Evolutionary conservation across 1,140 invertebrate species (phyloP), one percentile per base, ranked within the genome.

Genomic region (Trypoxylus dichotomus): DNA sequence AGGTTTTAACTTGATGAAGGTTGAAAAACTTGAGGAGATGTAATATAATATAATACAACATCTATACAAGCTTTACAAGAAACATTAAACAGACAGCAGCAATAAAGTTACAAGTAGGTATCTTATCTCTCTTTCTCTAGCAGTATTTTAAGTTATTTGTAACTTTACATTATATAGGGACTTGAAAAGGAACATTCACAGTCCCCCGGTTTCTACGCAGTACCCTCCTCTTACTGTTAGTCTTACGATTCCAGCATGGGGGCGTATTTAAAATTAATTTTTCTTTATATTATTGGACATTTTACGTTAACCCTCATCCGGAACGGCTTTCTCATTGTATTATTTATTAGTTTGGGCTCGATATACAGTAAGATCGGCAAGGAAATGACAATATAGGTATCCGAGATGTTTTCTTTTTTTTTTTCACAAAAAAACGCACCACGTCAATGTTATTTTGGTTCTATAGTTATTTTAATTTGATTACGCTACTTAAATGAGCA

Each of bases 201-300:
- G 11, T 47, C 43, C n/a, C n/a, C 43, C 0, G 43, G 11, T 13
- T 19, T 47, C 13, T 47, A 47, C 43, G 43, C 8, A 15, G 3
- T 47, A 47, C 3, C 32, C 32, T 5, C 32, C 32, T 37, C 32
- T 8, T 37, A 37, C n/a, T 37, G 10, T 37, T 37, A n/a, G n/a
- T n/a, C n/a, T n/a, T 6, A 42, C 13, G 11, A 27, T 13, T 68
- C 63, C 63, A 29, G 63, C 63, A 76, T 76, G 76, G 27, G 76
- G 76, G 76, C 76, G 19, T 58, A 76, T 76, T 76, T 58, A 76
- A 76, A 76, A 76, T 37, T 71, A 27, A 76, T 76, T 76, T 71
- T 37, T 76, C 29, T 76, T 71, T 68, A 13, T 68, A 68, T 60
- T 60, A 60, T 29, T 29, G 27, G 24, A 68, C 27, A 68, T 68